A percentile compares a stretch with the other conserved stretches of the same genome.
phyloP scores from a whole-genome alignment of 2,888 invertebrate species.

The Rhagophthalmus giganteus region DNA sequence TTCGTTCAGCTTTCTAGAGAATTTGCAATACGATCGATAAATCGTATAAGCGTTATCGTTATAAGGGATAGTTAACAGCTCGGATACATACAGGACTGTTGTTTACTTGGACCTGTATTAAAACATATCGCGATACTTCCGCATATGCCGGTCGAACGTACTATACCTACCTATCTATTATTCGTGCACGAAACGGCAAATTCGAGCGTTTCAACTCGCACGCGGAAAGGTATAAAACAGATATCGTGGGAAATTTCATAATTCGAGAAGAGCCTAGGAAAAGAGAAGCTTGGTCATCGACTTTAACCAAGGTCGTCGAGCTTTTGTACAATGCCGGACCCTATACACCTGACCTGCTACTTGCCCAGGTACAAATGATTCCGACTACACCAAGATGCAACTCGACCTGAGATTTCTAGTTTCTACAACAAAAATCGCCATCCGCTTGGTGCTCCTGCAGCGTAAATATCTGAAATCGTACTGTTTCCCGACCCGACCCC shows the following conservation, averaged over 20 bases:
- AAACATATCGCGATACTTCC: slow-evolving; percentile 22
- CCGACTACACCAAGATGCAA: slow-evolving; percentile 21
- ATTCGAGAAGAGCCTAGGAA: slow-evolving; percentile 23
- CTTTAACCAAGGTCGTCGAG: slow-evolving; percentile 37
- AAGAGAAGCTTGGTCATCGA: slow-evolving; percentile 36
- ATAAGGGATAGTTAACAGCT: too few species aligned
- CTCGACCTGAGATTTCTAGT: slow-evolving; percentile 24
- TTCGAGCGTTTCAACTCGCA: neutral
- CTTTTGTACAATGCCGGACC: slow-evolving; percentile 34
- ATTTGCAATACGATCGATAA: too few species aligned
- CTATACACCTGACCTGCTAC: slow-evolving; percentile 32
- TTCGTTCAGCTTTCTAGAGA: too few species aligned
- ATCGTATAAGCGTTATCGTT: too few species aligned
- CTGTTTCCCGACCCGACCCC: neutral
- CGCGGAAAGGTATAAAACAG: slow-evolving; percentile 3
- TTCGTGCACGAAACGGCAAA: too few species aligned
- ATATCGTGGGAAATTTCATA: slow-evolving; percentile 30
- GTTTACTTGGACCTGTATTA: too few species aligned
- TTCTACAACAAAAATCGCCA: slow-evolving; percentile 22
- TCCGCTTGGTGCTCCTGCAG: slow-evolving; percentile 6
- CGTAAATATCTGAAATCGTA: neutral
- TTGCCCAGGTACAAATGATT: slow-evolving; percentile 25
- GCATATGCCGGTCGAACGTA: slow-evolving; percentile 16
- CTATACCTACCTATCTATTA: slow-evolving; percentile 1
- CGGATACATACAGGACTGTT: too few species aligned